Percentiles rank a stretch among this genome's conserved stretches.
These are phyloP conservation scores for Triplophysa yarkandensis DNA, from an alignment of 2,797 vertebrate genomes.

Conservation along the genomic window DNA sequence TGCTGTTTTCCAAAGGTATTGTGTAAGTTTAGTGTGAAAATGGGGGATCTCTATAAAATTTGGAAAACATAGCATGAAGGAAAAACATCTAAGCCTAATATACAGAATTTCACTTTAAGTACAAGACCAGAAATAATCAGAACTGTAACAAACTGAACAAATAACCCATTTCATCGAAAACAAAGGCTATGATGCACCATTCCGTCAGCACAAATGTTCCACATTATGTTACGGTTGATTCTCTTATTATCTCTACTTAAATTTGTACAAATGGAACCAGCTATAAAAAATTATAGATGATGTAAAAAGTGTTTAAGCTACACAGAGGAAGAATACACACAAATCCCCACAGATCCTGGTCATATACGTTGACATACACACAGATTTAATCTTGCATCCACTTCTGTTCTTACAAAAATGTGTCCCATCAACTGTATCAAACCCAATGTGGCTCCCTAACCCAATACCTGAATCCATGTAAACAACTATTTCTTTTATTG, in stretches of 20 bases:
- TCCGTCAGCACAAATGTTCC: constrained; percentile 50
- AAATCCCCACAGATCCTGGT: constrained; percentile 11
- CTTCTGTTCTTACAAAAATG: constrained; percentile 3
- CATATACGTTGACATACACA: too few species aligned
- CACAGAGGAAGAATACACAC: constrained; percentile 35
- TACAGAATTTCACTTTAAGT: constrained; percentile 58
- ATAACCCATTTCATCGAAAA: constrained; percentile 51
- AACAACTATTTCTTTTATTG: constrained; percentile 19
- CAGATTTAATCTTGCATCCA: neutral
- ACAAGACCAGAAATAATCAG: constrained; percentile 53
- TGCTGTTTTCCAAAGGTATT: constrained; percentile 54
- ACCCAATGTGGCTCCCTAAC: too few species aligned
- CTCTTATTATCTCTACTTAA: constrained; percentile 26
- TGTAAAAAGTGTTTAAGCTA: constrained; percentile 20
- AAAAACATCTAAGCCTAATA: constrained; percentile 45
- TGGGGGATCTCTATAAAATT: constrained; percentile 17
- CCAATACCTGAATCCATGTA: neutral
- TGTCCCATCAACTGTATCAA: neutral
- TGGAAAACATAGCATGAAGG: constrained; percentile 24
- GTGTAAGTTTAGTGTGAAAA: constrained; percentile 53
- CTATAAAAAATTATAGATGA: constrained; percentile 42
- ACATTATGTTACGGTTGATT: constrained; percentile 43
- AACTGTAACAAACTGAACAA: constrained; percentile 48
- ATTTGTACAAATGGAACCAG: constrained; percentile 52
- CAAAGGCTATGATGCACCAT: constrained; percentile 45